These are phyloP conservation scores for Leucophora obtusa DNA, from an alignment of 2,888 invertebrate genomes.

Conservation along the genomic window DNA sequence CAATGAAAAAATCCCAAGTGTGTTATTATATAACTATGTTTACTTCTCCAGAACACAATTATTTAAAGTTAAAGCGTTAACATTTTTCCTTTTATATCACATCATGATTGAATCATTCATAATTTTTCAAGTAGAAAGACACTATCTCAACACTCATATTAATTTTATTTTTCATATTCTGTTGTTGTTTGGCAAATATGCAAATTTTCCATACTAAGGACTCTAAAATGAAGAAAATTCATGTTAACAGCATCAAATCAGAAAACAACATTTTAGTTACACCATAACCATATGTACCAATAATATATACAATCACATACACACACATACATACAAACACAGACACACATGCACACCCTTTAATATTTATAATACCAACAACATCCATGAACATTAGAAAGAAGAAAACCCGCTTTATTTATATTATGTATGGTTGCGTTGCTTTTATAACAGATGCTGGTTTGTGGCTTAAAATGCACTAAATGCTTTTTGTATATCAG, in stretches of 20 bases:
- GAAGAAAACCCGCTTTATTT: neutral
- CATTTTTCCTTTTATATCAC: neutral
- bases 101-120: conserved; percentile 41
- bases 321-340: neutral
- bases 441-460: neutral
- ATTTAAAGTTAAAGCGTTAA: neutral
- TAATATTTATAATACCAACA: neutral
- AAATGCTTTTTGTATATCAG: conserved; percentile 16
- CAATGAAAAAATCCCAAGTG: too few species aligned
- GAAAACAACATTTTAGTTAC: conserved; percentile 12
- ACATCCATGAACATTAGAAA: neutral
- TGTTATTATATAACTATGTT: neutral
- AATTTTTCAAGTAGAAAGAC: conserved; percentile 30
- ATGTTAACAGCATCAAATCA: conserved; percentile 34
- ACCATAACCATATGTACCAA: neutral
- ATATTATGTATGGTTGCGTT: conserved; percentile 3
- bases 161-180: neutral
- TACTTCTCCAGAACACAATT: neutral
- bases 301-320: conserved; percentile 4
- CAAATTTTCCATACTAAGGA: conserved; percentile 27
- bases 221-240: conserved; percentile 35
- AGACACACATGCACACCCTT: neutral
- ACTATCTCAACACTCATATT: conserved; percentile 12
- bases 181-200: conserved; percentile 25
- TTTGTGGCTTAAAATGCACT: conserved; percentile 18